Base-by-base conservation (phyloP, 2,797 vertebrate genomes). In the Hydrocynus forskahlii region DNA sequence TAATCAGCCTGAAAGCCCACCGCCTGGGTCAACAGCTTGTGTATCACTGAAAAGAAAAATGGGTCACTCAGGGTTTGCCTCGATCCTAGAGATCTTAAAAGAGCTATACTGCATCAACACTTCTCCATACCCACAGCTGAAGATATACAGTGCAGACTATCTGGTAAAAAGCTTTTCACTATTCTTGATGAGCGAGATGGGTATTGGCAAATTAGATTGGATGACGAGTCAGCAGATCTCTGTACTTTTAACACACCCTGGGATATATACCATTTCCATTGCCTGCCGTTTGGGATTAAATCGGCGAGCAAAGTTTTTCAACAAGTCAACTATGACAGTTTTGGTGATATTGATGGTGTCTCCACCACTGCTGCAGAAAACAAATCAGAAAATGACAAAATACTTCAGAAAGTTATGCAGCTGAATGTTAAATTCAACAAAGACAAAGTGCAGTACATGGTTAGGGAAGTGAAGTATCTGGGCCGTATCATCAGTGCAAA, bases 381-480 rank as follows among this genome's bases (percentile, higher is more conserved):
- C 10, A 54, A 79, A 63, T 5, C 19, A 43, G 43, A 79, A 14
- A 68, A 79, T 40, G 77, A 79, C 7, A 2, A 0, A 17, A 62
- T 79, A 5, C 57, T 63, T n/a, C 13, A 71, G 1, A 71, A 35
- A 1, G 8, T 77, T 29, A 29, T 29, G 29, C 29, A 29, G 29
- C 29, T 29, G 19, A 54, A 52, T 29, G 59, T 52, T 35, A 13
- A 52, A 43, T 50, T 71, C 10, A 72, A 52, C 68, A 43, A 7
- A 1, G 16, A 81, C 17, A 84, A 82, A 17, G 86, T 81, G 0
- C 13, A 76, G n/a, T 75, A 76, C 7, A 76, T 29, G 40, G 19
- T 80, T n/a, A 81, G 84, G 52, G 35, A 82, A 14, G 63, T 77
- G 23, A 85, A 85, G 62, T 78, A 68, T 0, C 79, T 25, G 19